Evolutionary conservation across 2,888 invertebrate genomes (phyloP).

Genomic region (Drosophila longiperda): DNA sequence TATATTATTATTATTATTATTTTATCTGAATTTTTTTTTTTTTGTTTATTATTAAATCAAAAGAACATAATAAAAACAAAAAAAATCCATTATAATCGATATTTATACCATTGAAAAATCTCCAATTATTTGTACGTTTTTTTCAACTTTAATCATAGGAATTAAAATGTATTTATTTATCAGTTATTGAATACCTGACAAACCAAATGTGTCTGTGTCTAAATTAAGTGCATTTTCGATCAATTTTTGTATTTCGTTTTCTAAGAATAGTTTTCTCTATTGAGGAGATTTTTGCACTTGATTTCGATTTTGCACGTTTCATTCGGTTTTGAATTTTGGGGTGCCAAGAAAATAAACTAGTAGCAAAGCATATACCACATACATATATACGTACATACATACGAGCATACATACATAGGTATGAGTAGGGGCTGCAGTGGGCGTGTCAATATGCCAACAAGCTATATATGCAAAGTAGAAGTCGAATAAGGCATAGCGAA

Average conservation of each 20-base stretch:
- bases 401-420: constrained; percentile 21
- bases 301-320: not conserved
- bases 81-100: constrained; percentile 33
- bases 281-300: not conserved
- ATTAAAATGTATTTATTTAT: not conserved
- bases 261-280: not conserved
- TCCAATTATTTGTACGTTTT: not conserved
- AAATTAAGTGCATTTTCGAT: not conserved
- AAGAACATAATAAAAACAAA: constrained; percentile 49
- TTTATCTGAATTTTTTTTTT: constrained; percentile 43
- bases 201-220: not conserved
- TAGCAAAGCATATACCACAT: constrained; percentile 33
- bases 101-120: not conserved
- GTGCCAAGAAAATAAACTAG: constrained; percentile 37
- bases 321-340: constrained; percentile 9
- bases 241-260: not conserved
- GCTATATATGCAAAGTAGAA: constrained; percentile 33
- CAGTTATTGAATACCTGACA: not conserved
- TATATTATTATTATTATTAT: constrained; percentile 63
- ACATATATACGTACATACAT: constrained; percentile 7
- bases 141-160: not conserved
- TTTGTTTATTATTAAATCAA: constrained; percentile 38
- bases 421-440: constrained; percentile 44
- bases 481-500: constrained; percentile 33
- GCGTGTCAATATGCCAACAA: constrained; percentile 39